These are phyloP conservation scores for Phlogophora meticulosa DNA, from an alignment of 2,888 invertebrate genomes.

Conservation along the genomic window DNA sequence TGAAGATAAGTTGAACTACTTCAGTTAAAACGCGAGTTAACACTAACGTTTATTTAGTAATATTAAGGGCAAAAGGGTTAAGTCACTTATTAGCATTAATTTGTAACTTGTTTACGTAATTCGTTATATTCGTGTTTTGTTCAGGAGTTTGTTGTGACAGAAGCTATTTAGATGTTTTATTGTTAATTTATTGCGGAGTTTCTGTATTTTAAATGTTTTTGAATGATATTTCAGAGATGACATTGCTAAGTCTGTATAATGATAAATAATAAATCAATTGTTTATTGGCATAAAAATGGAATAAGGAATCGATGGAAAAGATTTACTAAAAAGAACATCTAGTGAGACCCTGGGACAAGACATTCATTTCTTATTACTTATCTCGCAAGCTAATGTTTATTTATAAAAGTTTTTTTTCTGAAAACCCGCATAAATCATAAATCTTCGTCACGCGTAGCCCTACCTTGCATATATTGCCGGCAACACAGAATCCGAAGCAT, in stretches of 20 bases:
- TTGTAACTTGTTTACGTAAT: constrained; percentile 44
- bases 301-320: too few species aligned
- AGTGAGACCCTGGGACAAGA: too few species aligned
- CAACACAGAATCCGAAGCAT: constrained; percentile 1
- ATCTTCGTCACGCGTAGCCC: neutral
- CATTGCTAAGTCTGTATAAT: neutral
- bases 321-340: too few species aligned
- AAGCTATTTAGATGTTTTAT: constrained; percentile 46
- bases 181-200: constrained; percentile 23
- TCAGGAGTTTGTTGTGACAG: constrained; percentile 32
- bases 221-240: neutral
- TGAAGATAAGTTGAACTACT: constrained; percentile 47
- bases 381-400: too few species aligned
- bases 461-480: constrained; percentile 10
- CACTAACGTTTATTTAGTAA: constrained; percentile 23
- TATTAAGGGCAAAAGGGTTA: constrained; percentile 50
- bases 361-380: too few species aligned
- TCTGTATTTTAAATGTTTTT: neutral
- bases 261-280: too few species aligned
- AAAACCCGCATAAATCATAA: neutral
- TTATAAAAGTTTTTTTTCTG: neutral
- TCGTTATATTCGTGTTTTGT: constrained; percentile 56
- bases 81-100: constrained; percentile 49
- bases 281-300: too few species aligned
- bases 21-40: constrained; percentile 21